These are phyloP conservation scores for Leptodon cayanensis DNA, from an alignment of 2,797 vertebrate species.

Conservation along the genomic window DNA sequence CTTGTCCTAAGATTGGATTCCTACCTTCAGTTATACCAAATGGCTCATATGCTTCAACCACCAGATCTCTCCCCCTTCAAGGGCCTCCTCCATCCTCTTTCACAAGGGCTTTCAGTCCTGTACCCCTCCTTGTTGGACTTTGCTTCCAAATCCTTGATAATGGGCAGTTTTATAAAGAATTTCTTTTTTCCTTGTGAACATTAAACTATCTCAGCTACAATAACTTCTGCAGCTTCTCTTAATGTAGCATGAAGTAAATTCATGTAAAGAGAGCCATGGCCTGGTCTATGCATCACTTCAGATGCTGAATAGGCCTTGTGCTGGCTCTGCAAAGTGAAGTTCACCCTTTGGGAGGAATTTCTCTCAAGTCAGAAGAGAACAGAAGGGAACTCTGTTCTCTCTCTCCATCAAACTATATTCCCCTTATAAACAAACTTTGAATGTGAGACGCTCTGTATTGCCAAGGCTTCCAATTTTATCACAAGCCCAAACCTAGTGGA, in stretches of 20 bases:
- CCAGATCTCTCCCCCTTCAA: neutral
- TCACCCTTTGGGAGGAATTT: constrained; percentile 35
- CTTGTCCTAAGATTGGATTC: neutral
- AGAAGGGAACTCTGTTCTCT: constrained; percentile 50
- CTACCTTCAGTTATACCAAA: neutral
- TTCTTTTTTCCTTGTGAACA: neutral
- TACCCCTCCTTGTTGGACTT: neutral
- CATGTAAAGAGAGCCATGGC: neutral
- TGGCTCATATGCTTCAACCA: neutral
- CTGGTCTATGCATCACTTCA: constrained; percentile 33
- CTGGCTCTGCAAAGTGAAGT: neutral
- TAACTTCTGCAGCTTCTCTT: constrained; percentile 36
- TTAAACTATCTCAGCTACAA: neutral
- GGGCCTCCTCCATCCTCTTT: neutral
- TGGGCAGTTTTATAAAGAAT: neutral
- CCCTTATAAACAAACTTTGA: constrained; percentile 57
- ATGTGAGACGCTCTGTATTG: constrained; percentile 33
- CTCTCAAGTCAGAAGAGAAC: constrained; percentile 32
- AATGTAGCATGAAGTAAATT: constrained; percentile 23
- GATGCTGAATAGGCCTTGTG: constrained; percentile 33
- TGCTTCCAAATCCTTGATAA: neutral
- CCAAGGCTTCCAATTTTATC: constrained; percentile 53
- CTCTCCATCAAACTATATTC: constrained; percentile 3
- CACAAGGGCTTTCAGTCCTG: neutral
- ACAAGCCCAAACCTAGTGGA: constrained; percentile 26